These are phyloP conservation scores for Pantala flavescens DNA, from an alignment of 1,140 invertebrate genomes.

Conservation along the genomic window DNA sequence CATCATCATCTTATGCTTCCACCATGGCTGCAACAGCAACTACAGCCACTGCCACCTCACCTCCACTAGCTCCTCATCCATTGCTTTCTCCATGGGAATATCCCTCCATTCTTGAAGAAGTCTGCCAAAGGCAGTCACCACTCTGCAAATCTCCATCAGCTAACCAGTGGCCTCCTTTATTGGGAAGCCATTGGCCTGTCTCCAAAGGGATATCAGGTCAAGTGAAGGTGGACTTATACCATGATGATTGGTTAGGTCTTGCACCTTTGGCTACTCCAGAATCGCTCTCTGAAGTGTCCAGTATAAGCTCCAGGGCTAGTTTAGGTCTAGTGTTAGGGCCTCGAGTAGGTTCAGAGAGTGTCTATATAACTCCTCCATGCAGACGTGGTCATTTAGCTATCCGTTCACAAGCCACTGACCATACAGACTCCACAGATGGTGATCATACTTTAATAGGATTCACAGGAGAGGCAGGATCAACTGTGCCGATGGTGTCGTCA, in stretches of 20 bases:
- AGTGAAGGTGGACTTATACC: conserved; percentile 38
- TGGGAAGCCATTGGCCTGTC: background rate
- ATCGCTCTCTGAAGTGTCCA: conserved; percentile 68
- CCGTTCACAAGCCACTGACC: background rate
- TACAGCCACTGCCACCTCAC: conserved; percentile 23
- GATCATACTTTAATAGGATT: background rate
- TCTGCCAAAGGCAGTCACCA: conserved; percentile 15
- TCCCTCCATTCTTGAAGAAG: conserved; percentile 27
- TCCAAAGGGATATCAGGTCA: background rate
- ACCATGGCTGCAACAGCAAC: conserved; percentile 21
- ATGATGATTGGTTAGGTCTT: conserved; percentile 53
- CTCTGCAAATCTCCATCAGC: conserved; percentile 15
- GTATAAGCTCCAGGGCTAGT: conserved; percentile 32
- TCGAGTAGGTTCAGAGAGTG: conserved; percentile 18
- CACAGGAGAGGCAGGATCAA: background rate
- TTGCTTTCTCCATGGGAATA: conserved; percentile 29
- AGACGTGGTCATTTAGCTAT: background rate
- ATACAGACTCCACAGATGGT: background rate
- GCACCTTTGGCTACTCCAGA: conserved; percentile 78
- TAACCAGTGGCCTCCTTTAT: background rate
- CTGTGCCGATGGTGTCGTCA: background rate
- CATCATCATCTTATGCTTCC: conserved; percentile 14
- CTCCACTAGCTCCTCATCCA: conserved; percentile 25
- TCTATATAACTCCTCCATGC: background rate
- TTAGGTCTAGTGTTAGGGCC: conserved; percentile 21